These are phyloP conservation scores for Centropyge bicolor DNA, from an alignment of 2,797 vertebrate species.

Conservation along the genomic window DNA sequence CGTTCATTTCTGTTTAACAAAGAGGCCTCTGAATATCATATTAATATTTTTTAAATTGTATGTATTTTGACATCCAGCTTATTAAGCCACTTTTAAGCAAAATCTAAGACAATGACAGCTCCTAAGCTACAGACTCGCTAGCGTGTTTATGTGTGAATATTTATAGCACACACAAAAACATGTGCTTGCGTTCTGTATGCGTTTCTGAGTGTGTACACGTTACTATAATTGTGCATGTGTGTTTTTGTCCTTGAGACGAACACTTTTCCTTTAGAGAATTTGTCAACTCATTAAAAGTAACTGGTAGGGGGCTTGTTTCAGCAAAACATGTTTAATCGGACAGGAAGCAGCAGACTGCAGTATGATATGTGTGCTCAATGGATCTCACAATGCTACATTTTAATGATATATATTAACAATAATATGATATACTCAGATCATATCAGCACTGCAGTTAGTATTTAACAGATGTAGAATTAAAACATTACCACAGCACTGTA, in stretches of 20 bases:
- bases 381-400: not conserved
- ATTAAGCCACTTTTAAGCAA: not conserved
- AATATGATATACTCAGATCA: too few species aligned
- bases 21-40: not conserved
- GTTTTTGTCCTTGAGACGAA: not conserved
- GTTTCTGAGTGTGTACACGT: not conserved
- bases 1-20: not conserved
- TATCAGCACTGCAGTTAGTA: not conserved
- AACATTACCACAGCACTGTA: not conserved
- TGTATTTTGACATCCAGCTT: not conserved
- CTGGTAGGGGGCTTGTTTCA: not conserved
- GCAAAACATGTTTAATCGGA: not conserved
- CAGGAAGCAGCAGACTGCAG: not conserved
- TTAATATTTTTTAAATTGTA: not conserved
- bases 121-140: not conserved
- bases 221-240: not conserved
- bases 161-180: not conserved
- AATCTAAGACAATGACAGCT: not conserved
- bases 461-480: too few species aligned
- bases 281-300: constrained; percentile 8
- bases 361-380: not conserved
- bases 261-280: not conserved
- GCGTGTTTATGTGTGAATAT: not conserved
- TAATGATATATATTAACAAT: not conserved
- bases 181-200: not conserved